Evolutionary conservation across 2,888 invertebrate species (phyloP), one percentile per base, ranked within the genome.

Genomic region (Poecilobothrus nobilitatus): DNA sequence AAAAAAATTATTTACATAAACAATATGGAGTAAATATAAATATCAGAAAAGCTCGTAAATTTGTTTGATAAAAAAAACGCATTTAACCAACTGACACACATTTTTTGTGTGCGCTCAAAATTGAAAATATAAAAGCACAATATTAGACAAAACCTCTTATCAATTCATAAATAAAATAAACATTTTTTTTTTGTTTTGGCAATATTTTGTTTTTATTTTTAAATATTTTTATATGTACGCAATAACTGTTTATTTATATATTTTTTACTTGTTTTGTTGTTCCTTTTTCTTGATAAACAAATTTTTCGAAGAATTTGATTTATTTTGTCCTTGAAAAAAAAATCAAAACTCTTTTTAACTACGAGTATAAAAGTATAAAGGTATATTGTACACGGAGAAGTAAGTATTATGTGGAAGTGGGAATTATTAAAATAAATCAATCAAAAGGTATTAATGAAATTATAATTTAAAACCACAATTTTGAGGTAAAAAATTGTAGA

Each of bases 51-150:
- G 18, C 53, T 53, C 53, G 12, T 53, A 18, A 53, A n/a, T 53
- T 37, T 27, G 5, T 27, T 65, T 65, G 33, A 34, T 65, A 37
- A 34, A 37, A 65, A 65, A 65, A 65, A 37, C 65, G 65, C 65
- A 65, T 65, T 65, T 65, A 65, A 65, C 65, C 65, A 65, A 65
- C 65, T 65, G 65, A 65, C 65, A 65, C 65, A 65, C 37, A 37
- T 65, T 63, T 63, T 63, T 27, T 27, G 62, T 63, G 27, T 63
- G 22, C 53, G 37, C 37, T 27, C 9, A 53, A 53, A 53, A 53
- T 18, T 53, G 18, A 53, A 53, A 53, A 53, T 15, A 53, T 4
- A 53, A 53, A 53, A 53, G 2, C 9, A 53, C 7, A 53, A 53
- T 53, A 53, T 53, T 53, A 53, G 53, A 53, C 53, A 53, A 53